Conservation (phyloP, 2,113 vertebrate genomes). For the Tylochromis polylepis region DNA sequence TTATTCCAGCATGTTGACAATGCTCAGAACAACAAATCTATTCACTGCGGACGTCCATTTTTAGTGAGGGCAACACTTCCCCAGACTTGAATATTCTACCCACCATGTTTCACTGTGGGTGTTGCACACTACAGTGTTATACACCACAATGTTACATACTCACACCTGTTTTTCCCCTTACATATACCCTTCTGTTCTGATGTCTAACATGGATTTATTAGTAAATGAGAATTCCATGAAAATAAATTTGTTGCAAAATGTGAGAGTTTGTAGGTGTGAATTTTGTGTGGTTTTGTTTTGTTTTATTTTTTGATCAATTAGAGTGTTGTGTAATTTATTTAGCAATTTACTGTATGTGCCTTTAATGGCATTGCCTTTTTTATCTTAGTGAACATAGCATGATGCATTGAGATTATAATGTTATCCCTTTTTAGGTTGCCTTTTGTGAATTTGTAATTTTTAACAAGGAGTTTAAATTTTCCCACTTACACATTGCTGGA, state of each 20-base stretch:
- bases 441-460: not conserved
- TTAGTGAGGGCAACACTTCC: not conserved
- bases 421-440: not conserved
- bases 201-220: not conserved
- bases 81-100: not conserved
- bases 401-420: not conserved
- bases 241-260: not conserved
- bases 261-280: not conserved
- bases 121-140: not conserved
- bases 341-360: accelerated
- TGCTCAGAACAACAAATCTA: not conserved
- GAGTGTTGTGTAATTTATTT: not conserved
- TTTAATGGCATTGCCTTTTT: not conserved
- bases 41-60: not conserved
- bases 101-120: not conserved
- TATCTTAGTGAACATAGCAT: not conserved
- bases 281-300: not conserved
- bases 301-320: not conserved
- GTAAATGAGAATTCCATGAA: not conserved
- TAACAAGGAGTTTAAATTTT: not conserved
- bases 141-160: not conserved
- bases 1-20: not conserved
- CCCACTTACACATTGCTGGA: not conserved
- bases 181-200: not conserved
- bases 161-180: not conserved